Percentiles rank a stretch among this genome's conserved stretches.
Conservation (phyloP, 2,888 invertebrate genomes). For the Arge pagana region DNA sequence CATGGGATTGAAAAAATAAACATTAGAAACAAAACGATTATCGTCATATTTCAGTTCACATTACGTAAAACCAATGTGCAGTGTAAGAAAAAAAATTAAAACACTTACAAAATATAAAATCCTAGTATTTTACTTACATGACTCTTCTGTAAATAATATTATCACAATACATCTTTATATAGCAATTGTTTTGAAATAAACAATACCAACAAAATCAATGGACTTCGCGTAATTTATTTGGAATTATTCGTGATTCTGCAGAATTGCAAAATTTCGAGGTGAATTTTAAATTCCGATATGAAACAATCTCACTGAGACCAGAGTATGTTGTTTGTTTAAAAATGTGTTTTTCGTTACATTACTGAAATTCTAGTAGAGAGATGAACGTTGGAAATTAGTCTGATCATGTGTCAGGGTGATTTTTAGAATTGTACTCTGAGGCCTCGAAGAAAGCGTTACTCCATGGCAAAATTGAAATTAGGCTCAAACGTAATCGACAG, state of each 20-base stretch:
- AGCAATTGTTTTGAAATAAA: conserved; percentile 46
- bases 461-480: too few species aligned
- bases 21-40: background rate
- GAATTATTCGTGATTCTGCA: conserved; percentile 23
- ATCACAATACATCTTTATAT: conserved; percentile 44
- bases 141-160: conserved; percentile 45
- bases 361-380: too few species aligned
- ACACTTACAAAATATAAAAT: conserved; percentile 38
- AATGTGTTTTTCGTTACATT: too few species aligned
- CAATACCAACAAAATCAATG: conserved; percentile 36
- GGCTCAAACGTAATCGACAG: too few species aligned
- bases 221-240: background rate
- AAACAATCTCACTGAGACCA: too few species aligned
- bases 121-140: conserved; percentile 42
- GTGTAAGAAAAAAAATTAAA: background rate
- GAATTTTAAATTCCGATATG: conserved; percentile 14
- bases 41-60: conserved; percentile 1
- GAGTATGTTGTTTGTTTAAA: too few species aligned
- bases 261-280: conserved; percentile 3
- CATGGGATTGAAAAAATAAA: background rate
- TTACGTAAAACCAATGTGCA: background rate
- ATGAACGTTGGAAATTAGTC: too few species aligned
- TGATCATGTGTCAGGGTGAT: too few species aligned
- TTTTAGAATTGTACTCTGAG: too few species aligned
- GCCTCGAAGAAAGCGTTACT: too few species aligned